These are phyloP conservation scores for Micromesistius poutassou DNA, from an alignment of 2,797 vertebrate genomes.

Conservation along the genomic window DNA sequence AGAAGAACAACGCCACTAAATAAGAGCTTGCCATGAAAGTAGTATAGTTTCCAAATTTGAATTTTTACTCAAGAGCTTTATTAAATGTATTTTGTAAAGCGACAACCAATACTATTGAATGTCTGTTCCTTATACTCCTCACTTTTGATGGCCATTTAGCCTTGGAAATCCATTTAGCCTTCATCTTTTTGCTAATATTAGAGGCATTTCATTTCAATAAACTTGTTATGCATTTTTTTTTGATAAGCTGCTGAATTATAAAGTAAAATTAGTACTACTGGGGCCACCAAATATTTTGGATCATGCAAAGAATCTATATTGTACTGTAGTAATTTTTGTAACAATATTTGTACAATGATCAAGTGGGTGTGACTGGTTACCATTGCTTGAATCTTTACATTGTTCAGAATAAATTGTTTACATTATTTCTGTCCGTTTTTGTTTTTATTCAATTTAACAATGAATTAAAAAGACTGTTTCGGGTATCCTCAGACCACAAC, in stretches of 20 bases:
- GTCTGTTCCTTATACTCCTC: constrained; percentile 82
- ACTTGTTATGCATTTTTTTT: constrained; percentile 83
- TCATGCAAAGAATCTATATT: constrained; percentile 99
- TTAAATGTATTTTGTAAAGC: constrained; percentile 77
- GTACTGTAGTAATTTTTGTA: constrained; percentile 99
- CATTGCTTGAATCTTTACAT: constrained; percentile 98
- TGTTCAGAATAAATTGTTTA: constrained; percentile 98
- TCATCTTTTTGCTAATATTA: constrained; percentile 79
- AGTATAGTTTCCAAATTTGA: constrained; percentile 64
- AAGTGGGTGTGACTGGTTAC: constrained; percentile 97
- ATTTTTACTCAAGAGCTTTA: constrained; percentile 73
- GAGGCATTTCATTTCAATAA: constrained; percentile 89
- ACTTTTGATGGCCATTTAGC: constrained; percentile 74
- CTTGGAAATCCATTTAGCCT: constrained; percentile 84
- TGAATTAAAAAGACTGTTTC: neutral
- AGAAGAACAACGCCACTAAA: constrained; percentile 64
- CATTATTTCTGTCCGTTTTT: constrained; percentile 70
- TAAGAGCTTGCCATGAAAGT: constrained; percentile 76
- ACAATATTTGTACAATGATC: constrained; percentile 98
- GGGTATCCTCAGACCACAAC: neutral
- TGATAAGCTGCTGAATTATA: constrained; percentile 96
- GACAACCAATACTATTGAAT: constrained; percentile 76
- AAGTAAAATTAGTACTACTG: constrained; percentile 82
- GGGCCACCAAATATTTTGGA: constrained; percentile 99
- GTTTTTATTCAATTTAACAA: neutral